phyloP scores from a whole-genome alignment of 2,113 vertebrate species.

The Chionodraco myersi region DNA sequence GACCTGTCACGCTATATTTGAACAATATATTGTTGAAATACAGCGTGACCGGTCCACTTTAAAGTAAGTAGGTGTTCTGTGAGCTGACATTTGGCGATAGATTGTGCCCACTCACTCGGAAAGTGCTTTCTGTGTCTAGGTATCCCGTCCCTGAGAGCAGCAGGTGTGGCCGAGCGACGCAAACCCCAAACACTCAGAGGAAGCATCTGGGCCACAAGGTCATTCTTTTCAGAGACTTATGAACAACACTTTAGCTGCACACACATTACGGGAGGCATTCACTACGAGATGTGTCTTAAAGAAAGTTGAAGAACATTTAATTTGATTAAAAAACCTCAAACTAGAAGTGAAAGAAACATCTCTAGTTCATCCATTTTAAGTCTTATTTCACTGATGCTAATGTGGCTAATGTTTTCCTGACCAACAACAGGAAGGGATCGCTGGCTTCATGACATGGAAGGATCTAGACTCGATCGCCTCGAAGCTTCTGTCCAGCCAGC shows the following conservation, averaged over 20 bases:
- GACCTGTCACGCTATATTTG: too few species aligned
- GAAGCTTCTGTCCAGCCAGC: conserved; percentile 67
- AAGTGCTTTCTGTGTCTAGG: conserved; percentile 40
- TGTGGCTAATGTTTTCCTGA: not conserved
- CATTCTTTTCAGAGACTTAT: conserved; percentile 10
- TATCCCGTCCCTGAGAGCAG: conserved; percentile 75
- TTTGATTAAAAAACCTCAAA: too few species aligned
- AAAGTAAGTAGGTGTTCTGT: too few species aligned
- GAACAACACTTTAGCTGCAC: too few species aligned
- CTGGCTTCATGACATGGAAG: conserved; percentile 88
- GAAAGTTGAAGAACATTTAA: too few species aligned
- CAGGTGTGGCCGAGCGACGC: conserved; percentile 67
- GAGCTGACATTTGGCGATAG: too few species aligned
- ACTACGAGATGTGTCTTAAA: too few species aligned
- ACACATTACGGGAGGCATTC: too few species aligned
- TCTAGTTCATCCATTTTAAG: not conserved
- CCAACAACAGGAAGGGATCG: conserved; percentile 85
- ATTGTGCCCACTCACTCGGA: too few species aligned
- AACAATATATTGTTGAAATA: too few species aligned
- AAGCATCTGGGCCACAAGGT: conserved; percentile 86
- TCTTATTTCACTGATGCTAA: not conserved
- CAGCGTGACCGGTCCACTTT: too few species aligned
- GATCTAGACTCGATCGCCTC: conserved; percentile 79
- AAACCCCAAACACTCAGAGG: conserved; percentile 81
- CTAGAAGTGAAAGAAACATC: too few species aligned